These are phyloP conservation scores for Anthoscopus minutus DNA, from an alignment of 2,113 vertebrate species.

Conservation along the genomic window DNA sequence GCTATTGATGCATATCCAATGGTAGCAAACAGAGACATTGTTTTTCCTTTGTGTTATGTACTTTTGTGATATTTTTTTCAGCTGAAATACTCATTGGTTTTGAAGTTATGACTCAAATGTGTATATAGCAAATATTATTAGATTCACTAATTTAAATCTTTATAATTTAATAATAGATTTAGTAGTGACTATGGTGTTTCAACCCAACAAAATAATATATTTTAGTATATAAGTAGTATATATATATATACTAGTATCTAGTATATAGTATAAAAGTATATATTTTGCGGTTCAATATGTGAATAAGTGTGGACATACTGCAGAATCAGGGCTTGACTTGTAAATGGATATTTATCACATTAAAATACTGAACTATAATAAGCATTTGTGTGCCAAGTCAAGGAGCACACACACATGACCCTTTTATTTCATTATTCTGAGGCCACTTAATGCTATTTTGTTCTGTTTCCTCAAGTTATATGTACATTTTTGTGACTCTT, in stretches of 20 bases:
- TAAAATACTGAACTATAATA: neutral
- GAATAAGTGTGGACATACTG: neutral
- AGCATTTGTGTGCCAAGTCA: neutral
- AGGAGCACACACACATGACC: neutral
- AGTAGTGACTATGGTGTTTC: neutral
- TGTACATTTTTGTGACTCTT: neutral
- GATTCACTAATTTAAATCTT: neutral
- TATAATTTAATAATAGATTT: neutral
- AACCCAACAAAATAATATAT: neutral
- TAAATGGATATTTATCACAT: neutral
- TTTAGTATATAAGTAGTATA: too few relatives aligned
- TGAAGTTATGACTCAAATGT: neutral
- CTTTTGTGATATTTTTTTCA: neutral
- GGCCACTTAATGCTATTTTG: neutral
- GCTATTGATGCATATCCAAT: neutral
- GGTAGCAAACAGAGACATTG: neutral
- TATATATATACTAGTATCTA: too few relatives aligned
- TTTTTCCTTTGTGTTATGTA: neutral
- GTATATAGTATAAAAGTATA: too few relatives aligned
- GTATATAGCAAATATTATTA: neutral
- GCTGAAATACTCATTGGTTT: neutral
- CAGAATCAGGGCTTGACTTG: neutral
- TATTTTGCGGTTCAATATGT: neutral
- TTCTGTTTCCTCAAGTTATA: neutral
- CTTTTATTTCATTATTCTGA: neutral